Percentiles rank a stretch among this genome's conserved stretches.
Evolutionary conservation across 2,797 vertebrate genomes (phyloP).

Genomic region (Lophotriccus pileatus): DNA sequence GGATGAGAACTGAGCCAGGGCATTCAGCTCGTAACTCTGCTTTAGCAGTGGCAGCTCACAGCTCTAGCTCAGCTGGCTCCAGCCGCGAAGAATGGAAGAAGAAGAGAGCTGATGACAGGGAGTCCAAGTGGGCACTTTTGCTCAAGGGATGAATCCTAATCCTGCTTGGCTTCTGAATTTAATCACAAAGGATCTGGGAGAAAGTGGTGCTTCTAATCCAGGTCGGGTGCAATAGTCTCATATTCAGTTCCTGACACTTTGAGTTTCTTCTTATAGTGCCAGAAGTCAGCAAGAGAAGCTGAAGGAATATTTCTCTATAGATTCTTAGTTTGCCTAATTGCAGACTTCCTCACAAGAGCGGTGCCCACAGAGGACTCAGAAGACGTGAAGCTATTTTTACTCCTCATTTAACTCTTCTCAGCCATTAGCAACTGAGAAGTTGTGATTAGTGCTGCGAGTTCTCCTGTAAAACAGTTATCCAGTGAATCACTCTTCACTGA

Average conservation of each 20-base stretch:
- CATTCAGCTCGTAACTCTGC: background rate
- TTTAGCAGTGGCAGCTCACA: background rate
- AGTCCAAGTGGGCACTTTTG: background rate
- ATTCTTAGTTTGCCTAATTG: slow-evolving; percentile 11
- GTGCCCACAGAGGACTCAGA: background rate
- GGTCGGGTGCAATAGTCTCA: background rate
- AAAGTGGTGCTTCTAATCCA: background rate
- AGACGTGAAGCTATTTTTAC: slow-evolving; percentile 5
- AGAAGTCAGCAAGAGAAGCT: background rate
- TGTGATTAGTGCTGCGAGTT: background rate
- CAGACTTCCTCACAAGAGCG: background rate
- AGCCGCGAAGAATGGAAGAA: background rate
- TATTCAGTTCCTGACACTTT: background rate
- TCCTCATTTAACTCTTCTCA: slow-evolving; percentile 15
- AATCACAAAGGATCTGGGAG: background rate
- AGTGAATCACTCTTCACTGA: slow-evolving; percentile 44
- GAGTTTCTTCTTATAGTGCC: background rate
- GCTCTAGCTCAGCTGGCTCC: background rate
- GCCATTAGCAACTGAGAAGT: slow-evolving; percentile 27
- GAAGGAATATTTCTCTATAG: background rate
- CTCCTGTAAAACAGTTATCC: slow-evolving; percentile 19
- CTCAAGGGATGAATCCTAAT: background rate
- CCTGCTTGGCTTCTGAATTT: background rate
- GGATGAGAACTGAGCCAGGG: background rate
- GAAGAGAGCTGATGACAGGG: background rate